Evolutionary conservation across 37 sponge, comb jelly and placozoan genomes (phyloP), one percentile per base, ranked within the genome.

Genomic region (Haliclona indistincta): DNA sequence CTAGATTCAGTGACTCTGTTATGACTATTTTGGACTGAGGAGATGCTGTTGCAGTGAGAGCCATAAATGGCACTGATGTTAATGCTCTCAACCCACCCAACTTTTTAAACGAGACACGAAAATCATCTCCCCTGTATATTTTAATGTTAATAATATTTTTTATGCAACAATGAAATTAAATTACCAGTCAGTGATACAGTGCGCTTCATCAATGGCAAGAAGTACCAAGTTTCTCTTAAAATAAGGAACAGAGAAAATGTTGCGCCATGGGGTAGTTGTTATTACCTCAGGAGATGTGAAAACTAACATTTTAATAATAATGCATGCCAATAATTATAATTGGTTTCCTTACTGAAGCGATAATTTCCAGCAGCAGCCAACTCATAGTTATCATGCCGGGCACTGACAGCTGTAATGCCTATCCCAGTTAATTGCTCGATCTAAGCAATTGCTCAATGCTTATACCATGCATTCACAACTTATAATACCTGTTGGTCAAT

Each of bases 171-270:
- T 38, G 10, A 17, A 65, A 7, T 65, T 36, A 36, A 36, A 11
- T 34, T 7, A 68, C 70, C 70, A 68, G 3, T 68, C 70, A 10
- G 22, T 3, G 8, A 68, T 43, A 43, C 70, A 68, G 70, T 68
- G 70, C 11, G 70, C 70, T 43, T 68, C 70, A 68, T 68, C 70
- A 68, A 68, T 28, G 43, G 70, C 70, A 26, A 68, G 26, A 4
- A 68, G 8, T 5, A 41, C 47, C 8, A 68, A 8, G 13, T 68
- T 7, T 29, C 7, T 43, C 30, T 26, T 7, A 10, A 10, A 5
- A 43, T 19, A 7, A 11, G 47, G n/a, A 19, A 7, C 25, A 8
- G 47, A 8, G 45, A 44, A 68, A 44, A 68, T 10, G 13, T 23
- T 43, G 3, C 70, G 5, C 70, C 70, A 68, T 19, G 51, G 70